Conservation (phyloP, 2,797 vertebrate species). For the Darevskia mixta region DNA sequence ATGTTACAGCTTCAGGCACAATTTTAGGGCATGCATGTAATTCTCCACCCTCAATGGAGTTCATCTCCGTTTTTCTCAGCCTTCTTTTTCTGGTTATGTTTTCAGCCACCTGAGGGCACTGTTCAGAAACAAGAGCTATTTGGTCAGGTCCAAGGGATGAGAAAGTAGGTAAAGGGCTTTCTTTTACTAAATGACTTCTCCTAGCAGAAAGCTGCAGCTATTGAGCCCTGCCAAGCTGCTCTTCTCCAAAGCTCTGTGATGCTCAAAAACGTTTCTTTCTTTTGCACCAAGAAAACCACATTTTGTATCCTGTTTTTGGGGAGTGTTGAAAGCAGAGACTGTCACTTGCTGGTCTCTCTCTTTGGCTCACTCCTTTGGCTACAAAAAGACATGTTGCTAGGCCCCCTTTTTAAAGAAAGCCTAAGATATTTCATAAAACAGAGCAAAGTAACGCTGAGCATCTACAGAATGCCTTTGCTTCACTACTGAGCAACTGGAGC, state of each 20-base stretch:
- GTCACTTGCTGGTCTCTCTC: not conserved
- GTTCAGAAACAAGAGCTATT: not conserved
- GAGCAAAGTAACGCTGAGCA: not conserved
- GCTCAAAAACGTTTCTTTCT: not conserved
- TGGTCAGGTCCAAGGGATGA: not conserved
- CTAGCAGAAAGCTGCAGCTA: not conserved
- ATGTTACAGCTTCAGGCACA: no score
- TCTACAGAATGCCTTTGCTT: no score
- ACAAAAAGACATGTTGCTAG: not conserved
- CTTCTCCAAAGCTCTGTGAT: not conserved
- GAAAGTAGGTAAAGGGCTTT: not conserved
- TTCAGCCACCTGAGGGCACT: constrained; percentile 55
- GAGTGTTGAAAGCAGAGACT: not conserved
- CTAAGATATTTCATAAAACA: not conserved
- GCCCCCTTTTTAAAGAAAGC: not conserved
- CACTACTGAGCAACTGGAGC: not conserved
- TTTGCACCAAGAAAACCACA: not conserved
- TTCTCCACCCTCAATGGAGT: not conserved
- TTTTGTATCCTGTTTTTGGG: no score
- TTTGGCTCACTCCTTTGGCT: not conserved
- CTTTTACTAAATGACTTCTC: not conserved
- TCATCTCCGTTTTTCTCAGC: not conserved
- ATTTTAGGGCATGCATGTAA: not conserved
- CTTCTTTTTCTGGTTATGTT: not conserved
- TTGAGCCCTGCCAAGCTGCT: not conserved